phyloP scores from a whole-genome alignment of 2,797 vertebrate genomes.

The Anguilla pacifica region DNA sequence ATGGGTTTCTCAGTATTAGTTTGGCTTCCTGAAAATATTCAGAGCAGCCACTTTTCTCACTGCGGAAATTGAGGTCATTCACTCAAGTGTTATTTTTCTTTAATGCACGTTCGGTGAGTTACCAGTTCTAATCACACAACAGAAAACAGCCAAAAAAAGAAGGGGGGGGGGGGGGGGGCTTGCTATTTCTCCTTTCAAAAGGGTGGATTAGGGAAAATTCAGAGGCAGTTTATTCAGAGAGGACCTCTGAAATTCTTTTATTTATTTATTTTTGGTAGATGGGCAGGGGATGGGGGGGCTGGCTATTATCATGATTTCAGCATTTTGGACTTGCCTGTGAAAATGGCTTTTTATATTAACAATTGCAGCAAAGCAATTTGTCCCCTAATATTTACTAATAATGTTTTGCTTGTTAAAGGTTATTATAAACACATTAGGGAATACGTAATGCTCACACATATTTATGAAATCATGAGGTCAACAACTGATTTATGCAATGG shows the following conservation, averaged over 20 bases:
- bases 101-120: constrained; percentile 66
- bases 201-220: constrained; percentile 59
- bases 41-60: constrained; percentile 65
- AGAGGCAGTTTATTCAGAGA: constrained; percentile 55
- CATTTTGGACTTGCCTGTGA: constrained; percentile 65
- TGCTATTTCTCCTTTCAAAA: constrained; percentile 61
- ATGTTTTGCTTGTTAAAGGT: constrained; percentile 32
- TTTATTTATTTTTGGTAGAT: constrained; percentile 56
- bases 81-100: constrained; percentile 69
- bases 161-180: neutral
- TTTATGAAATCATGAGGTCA: constrained; percentile 11
- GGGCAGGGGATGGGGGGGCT: constrained; percentile 59
- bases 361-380: constrained; percentile 70
- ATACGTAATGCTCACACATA: neutral
- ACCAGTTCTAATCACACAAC: constrained; percentile 68
- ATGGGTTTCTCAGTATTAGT: constrained; percentile 61
- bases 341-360: constrained; percentile 67
- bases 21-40: constrained; percentile 61
- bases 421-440: constrained; percentile 19
- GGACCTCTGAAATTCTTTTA: constrained; percentile 64
- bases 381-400: constrained; percentile 70
- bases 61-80: constrained; percentile 80
- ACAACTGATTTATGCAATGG: neutral
- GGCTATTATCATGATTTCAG: constrained; percentile 36
- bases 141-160: constrained; percentile 61